Conservation (phyloP, 2,113 vertebrate species). For the Uropsilus gracilis region DNA sequence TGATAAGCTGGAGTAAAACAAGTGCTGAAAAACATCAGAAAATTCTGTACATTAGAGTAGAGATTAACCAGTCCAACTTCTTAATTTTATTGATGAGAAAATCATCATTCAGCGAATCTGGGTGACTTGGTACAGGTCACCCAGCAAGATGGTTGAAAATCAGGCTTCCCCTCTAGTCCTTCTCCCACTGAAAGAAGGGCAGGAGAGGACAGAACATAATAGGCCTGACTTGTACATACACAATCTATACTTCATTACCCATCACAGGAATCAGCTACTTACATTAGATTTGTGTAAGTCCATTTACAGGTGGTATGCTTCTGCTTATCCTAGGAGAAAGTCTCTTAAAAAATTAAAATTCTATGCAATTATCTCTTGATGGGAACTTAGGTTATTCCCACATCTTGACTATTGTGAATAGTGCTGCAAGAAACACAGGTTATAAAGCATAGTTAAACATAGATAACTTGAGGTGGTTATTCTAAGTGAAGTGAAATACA, state of each 20-base stretch:
- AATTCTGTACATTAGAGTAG: neutral
- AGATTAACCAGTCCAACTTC: neutral
- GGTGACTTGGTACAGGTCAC: neutral
- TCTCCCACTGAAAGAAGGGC: no score
- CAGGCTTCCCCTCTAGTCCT: neutral
- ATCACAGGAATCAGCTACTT: neutral
- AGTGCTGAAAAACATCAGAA: neutral
- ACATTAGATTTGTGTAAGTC: neutral
- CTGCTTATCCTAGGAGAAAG: neutral
- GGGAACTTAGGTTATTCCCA: no score
- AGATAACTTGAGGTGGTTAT: no score
- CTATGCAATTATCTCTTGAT: no score
- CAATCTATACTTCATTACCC: fast-evolving
- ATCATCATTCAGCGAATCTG: neutral
- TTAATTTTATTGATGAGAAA: neutral
- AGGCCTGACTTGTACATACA: no score
- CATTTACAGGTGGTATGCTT: neutral
- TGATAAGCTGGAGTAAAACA: neutral
- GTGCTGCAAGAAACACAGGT: no score
- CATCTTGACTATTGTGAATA: no score
- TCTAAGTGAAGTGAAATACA: no score
- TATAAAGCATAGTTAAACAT: no score
- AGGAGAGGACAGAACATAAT: no score
- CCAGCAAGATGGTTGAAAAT: neutral
- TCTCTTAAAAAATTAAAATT: neutral